A percentile compares a stretch with the other conserved stretches of the same genome.
Conservation (phyloP, 2,797 vertebrate species). For the Gallinago stenura region DNA sequence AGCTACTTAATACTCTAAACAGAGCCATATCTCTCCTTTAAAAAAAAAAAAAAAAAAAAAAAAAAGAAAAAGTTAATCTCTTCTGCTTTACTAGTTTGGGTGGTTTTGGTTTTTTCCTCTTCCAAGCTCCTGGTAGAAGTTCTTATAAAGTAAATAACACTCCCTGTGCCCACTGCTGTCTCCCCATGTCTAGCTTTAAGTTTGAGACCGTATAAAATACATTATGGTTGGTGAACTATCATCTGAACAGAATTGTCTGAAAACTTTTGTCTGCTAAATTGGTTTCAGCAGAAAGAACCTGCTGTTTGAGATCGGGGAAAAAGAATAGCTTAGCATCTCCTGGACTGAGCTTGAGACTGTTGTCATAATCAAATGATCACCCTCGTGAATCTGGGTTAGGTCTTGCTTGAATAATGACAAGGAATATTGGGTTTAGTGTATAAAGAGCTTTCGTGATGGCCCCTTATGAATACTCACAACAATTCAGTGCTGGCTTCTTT, state of each 20-base stretch:
- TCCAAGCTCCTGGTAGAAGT: background rate
- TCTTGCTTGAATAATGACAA: background rate
- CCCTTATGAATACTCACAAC: slow-evolving; percentile 87
- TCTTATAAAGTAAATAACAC: background rate
- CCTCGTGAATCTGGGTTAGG: background rate
- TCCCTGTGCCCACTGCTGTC: background rate
- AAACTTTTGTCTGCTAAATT: background rate
- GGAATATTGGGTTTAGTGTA: background rate
- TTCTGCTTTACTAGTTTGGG: background rate
- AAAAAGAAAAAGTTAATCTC: background rate
- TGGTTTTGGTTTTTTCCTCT: background rate
- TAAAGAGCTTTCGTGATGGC: background rate
- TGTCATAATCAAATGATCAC: background rate
- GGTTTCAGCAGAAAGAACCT: background rate
- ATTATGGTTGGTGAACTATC: background rate
- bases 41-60: background rate
- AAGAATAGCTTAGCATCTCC: background rate
- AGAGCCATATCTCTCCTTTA: background rate
- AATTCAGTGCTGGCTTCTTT: slow-evolving; percentile 87
- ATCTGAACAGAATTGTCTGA: background rate
- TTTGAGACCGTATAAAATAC: background rate
- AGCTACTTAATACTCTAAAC: background rate
- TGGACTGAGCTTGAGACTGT: background rate
- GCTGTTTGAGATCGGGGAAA: background rate
- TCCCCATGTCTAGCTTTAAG: background rate